Evolutionary conservation across 2,113 vertebrate genomes (phyloP), one percentile per base, ranked within the genome.

Genomic region (Microcebus jonahi): DNA sequence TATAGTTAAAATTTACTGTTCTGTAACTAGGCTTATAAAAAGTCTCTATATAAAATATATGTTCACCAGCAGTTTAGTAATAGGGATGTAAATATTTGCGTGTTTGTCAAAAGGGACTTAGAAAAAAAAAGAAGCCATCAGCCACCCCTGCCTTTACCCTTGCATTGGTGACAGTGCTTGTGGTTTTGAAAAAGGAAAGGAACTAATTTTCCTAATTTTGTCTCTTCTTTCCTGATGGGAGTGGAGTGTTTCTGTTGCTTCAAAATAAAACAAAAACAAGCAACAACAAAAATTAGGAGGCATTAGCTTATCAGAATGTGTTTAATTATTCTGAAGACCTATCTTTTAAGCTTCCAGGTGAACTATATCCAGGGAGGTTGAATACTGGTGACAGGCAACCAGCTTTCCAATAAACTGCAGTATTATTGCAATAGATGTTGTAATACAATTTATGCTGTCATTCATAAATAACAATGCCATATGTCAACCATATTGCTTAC

Each of bases 391-490:
- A 87, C 97, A 97, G 93, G 92, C n/a, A 12, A 98, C 75, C 97
- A 98, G 93, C 84, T 76, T 96, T 97, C 95, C 97, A 83, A 95
- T 98, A 98, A 98, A 97, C 93, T 86, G 67, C 82, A 91, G 92
- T 97, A 88, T 96, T 93, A 96, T 91, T 96, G 92, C 98, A 79
- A 79, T 97, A 97, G 97, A 98, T 97, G 98, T 96, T 96, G 98
- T 97, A 98, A 98, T 98, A 98, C 98, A 97, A 98, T 99, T 98
- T 98, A 97, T 98, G 97, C 98, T 98, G 98, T 98, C 98, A 98
- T 98, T 99, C 99, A 99, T 98, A 98, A 99, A 99, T 98, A 99
- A 98, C 98, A 98, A 96, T 97, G 98, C 98, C 99, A 99, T 99
- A 98, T 99, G 98, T 98, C 98, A 98, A 97, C 98, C 98, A 99